Conservation (phyloP, 2,797 vertebrate genomes). For the Mormyrops attenuatus region DNA sequence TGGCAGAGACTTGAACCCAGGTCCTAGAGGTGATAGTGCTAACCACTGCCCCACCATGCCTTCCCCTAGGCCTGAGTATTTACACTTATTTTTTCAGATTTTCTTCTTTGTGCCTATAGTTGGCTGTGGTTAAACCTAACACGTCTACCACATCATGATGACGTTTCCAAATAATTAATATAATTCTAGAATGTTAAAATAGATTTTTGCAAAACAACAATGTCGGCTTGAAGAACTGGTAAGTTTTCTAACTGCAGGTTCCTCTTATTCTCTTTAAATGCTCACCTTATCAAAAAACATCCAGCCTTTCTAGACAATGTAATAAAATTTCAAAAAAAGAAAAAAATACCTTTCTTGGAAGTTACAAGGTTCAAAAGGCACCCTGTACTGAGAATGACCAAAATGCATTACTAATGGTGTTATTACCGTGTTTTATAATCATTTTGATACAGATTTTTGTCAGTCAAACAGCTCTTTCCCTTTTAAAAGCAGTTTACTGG, state of each 20-base stretch:
- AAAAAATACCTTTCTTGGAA: background rate
- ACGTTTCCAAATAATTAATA: background rate
- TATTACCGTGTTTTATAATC: background rate
- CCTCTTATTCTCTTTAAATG: background rate
- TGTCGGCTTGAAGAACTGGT: background rate
- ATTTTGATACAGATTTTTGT: background rate
- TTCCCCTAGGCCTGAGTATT: too few species aligned
- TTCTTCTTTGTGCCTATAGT: background rate
- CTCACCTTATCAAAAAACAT: background rate
- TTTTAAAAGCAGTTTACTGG: background rate
- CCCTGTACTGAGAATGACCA: background rate
- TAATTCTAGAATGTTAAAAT: background rate
- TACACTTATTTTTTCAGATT: background rate
- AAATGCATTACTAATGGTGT: background rate
- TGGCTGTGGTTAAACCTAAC: background rate
- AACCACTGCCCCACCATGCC: background rate
- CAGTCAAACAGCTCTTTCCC: background rate
- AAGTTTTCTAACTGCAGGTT: background rate
- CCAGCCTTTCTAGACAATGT: background rate
- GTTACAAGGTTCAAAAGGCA: background rate
- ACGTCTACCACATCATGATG: background rate
- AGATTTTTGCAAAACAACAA: background rate
- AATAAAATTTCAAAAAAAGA: background rate
- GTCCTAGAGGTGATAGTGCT: background rate
- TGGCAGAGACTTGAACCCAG: background rate